Conservation (phyloP, 2,113 vertebrate genomes). For the Hirundichthys speculiger region DNA sequence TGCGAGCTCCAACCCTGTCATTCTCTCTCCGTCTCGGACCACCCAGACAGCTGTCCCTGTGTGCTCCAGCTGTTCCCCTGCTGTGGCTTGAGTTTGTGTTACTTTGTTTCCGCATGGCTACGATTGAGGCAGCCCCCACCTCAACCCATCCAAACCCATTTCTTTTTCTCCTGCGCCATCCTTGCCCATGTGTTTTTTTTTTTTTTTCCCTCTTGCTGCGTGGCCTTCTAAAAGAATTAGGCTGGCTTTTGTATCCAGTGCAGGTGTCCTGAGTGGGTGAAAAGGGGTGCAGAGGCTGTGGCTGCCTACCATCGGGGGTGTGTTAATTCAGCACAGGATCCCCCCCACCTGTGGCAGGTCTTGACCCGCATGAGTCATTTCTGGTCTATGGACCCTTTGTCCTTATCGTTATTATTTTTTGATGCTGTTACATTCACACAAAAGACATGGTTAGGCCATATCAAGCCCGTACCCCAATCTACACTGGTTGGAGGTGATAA, state of each 20-base stretch:
- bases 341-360: constrained; percentile 77
- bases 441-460: constrained; percentile 50
- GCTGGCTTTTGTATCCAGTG: constrained; percentile 78
- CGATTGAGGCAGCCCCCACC: constrained; percentile 62
- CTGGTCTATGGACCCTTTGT: constrained; percentile 64
- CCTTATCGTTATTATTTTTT: constrained; percentile 48
- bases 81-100: constrained; percentile 79
- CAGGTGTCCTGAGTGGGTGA: constrained; percentile 81
- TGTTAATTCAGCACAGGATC: constrained; percentile 67
- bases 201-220: constrained; percentile 50
- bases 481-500: constrained; percentile 53
- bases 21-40: constrained; percentile 63
- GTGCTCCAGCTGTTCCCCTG: constrained; percentile 82
- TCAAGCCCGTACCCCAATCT: constrained; percentile 46
- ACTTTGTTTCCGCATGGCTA: constrained; percentile 82
- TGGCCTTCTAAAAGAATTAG: constrained; percentile 52
- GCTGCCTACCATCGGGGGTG: constrained; percentile 48
- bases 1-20: constrained; percentile 47
- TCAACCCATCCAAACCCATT: constrained; percentile 40
- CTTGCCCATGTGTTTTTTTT: constrained; percentile 41
- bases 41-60: constrained; percentile 77
- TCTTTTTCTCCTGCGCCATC: constrained; percentile 48
- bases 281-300: constrained; percentile 59
- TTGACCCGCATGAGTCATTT: constrained; percentile 74
- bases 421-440: constrained; percentile 60